These are phyloP conservation scores for Periophthalmus modestus DNA, from an alignment of 2,113 vertebrate species.

Conservation along the genomic window DNA sequence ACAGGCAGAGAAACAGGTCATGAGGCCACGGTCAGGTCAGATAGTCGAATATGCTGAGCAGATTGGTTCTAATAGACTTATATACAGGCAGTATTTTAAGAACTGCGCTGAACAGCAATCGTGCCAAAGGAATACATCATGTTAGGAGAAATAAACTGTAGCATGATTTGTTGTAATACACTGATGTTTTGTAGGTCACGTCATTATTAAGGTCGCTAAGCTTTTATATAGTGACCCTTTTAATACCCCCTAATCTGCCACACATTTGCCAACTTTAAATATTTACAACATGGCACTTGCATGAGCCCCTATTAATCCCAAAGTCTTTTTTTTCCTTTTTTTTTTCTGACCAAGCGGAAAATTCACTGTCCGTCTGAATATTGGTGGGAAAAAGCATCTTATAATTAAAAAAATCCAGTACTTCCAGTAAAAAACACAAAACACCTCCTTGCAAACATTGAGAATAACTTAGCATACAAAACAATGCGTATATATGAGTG, in stretches of 20 bases:
- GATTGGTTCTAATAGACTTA: conserved; percentile 55
- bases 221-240: conserved; percentile 46
- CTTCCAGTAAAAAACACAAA: conserved; percentile 43
- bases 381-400: conserved; percentile 42
- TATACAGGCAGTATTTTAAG: conserved; percentile 62
- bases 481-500: conserved; percentile 69
- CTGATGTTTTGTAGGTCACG: conserved; percentile 53
- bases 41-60: conserved; percentile 44
- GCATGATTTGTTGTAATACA: conserved; percentile 39
- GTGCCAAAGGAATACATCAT: conserved; percentile 48
- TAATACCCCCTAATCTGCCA: conserved; percentile 50
- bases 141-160: conserved; percentile 49
- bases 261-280: conserved; percentile 47
- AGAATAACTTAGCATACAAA: conserved; percentile 74
- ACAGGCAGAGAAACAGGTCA: conserved; percentile 68
- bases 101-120: conserved; percentile 51
- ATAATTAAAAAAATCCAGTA: conserved; percentile 53
- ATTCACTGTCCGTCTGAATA: conserved; percentile 42
- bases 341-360: conserved; percentile 31
- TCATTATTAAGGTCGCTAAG: conserved; percentile 56
- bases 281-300: conserved; percentile 41
- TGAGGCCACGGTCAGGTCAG: conserved; percentile 52
- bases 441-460: conserved; percentile 43
- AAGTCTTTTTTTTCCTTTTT: conserved; percentile 27
- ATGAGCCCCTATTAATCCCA: conserved; percentile 21